A percentile compares a stretch with the other conserved stretches of the same genome.
Conservation (phyloP, 2,888 invertebrate genomes). For the Abrostola triplasia region DNA sequence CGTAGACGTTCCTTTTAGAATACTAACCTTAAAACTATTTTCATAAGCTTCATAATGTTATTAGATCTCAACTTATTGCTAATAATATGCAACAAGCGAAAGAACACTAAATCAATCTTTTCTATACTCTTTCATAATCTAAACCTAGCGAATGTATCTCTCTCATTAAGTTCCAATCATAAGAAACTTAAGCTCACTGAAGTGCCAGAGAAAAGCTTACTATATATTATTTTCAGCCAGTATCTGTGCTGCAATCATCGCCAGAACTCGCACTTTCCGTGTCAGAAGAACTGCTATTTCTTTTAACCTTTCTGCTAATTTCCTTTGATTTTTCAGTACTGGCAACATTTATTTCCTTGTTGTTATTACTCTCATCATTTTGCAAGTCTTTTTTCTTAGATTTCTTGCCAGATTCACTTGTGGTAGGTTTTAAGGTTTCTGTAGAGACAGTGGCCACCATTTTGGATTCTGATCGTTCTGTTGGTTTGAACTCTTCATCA, state of each 20-base stretch:
- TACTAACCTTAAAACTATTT: too few relatives aligned
- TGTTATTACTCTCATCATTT: constrained; percentile 60
- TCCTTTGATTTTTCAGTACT: constrained; percentile 56
- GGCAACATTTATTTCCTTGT: constrained; percentile 76
- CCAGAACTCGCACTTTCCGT: constrained; percentile 90
- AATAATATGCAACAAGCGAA: too few relatives aligned
- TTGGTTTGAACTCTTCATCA: constrained; percentile 72
- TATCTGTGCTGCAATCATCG: constrained; percentile 90
- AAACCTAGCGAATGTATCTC: too few relatives aligned
- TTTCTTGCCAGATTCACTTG: constrained; percentile 70
- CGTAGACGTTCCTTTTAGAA: too few relatives aligned
- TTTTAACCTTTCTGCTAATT: constrained; percentile 63
- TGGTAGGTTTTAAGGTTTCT: constrained; percentile 82
- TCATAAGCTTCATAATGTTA: too few relatives aligned
- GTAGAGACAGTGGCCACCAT: constrained; percentile 84
- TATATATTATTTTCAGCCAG: constrained; percentile 72
- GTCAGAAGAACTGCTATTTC: constrained; percentile 88
- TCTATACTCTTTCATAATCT: too few relatives aligned
- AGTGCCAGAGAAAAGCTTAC: not conserved
- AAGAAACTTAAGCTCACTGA: too few relatives aligned
- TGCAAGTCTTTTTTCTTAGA: constrained; percentile 70
- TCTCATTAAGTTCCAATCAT: too few relatives aligned
- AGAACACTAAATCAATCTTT: too few relatives aligned
- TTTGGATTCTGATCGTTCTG: constrained; percentile 71
- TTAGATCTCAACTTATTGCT: too few relatives aligned